Evolutionary conservation across 2,888 invertebrate genomes (phyloP).

Genomic region (Phengaris alcon): DNA sequence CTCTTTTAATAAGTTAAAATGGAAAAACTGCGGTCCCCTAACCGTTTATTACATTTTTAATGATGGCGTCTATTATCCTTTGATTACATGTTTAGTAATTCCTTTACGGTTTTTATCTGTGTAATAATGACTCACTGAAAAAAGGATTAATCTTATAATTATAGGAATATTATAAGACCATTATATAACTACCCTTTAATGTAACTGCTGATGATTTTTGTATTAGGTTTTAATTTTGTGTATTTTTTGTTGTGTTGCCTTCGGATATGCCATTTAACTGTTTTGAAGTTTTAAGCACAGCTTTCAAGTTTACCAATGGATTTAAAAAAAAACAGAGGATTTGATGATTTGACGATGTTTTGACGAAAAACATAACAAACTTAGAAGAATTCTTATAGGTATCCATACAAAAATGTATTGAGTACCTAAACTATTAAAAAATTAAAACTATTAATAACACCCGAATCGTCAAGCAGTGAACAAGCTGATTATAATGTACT

Average conservation of each 20-base stretch:
- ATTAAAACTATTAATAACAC: no score
- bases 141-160: slow-evolving; percentile 75
- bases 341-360: no score
- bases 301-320: no score
- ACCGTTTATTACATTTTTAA: slow-evolving; percentile 65
- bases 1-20: slow-evolving; percentile 14
- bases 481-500: no score
- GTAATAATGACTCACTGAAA: slow-evolving; percentile 73
- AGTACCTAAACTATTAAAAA: no score
- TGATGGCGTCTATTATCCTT: slow-evolving; percentile 55
- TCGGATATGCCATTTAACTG: background rate
- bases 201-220: slow-evolving; percentile 55
- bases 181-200: slow-evolving; percentile 60
- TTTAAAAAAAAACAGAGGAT: no score
- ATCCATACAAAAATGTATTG: no score
- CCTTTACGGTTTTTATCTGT: slow-evolving; percentile 27
- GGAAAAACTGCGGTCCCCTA: slow-evolving; percentile 38
- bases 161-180: slow-evolving; percentile 71
- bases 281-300: background rate
- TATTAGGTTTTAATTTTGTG: slow-evolving; percentile 47
- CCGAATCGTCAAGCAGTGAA: no score
- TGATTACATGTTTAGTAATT: slow-evolving; percentile 59
- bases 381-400: no score
- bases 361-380: no score
- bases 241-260: background rate